phyloP scores from a whole-genome alignment of 2,113 vertebrate genomes.

The Camarhynchus parvulus region DNA sequence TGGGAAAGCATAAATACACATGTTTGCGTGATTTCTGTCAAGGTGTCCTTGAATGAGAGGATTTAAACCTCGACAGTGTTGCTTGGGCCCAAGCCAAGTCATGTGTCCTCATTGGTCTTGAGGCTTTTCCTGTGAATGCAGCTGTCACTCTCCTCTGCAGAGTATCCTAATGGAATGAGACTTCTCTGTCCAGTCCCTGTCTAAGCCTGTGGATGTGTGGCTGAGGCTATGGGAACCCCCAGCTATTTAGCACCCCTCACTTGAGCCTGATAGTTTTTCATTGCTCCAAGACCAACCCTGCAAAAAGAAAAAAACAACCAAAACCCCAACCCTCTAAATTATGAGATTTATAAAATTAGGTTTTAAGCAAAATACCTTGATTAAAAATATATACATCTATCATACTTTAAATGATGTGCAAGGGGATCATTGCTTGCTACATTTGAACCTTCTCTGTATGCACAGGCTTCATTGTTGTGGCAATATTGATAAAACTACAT shows the following conservation, averaged over 20 bases:
- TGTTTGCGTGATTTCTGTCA: not conserved
- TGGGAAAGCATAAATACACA: not conserved
- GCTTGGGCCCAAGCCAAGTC: constrained; percentile 45
- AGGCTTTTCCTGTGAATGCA: constrained; percentile 57
- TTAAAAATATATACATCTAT: constrained; percentile 8
- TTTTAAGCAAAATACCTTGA: not conserved
- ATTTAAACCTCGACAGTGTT: constrained; percentile 24
- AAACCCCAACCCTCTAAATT: not conserved
- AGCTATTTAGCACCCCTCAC: not conserved
- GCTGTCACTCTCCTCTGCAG: constrained; percentile 28
- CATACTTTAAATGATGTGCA: not conserved
- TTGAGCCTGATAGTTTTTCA: not conserved
- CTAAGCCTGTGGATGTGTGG: not conserved
- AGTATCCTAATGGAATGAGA: constrained; percentile 35
- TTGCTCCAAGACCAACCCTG: not conserved
- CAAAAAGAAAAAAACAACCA: not conserved
- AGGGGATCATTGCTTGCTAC: not conserved
- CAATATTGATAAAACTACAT: not conserved
- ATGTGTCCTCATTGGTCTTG: constrained; percentile 39
- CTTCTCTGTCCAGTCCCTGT: not conserved
- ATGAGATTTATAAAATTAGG: not conserved
- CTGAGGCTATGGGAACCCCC: not conserved
- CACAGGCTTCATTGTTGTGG: not conserved
- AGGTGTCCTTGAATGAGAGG: constrained; percentile 64
- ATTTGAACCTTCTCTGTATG: not conserved